Evolutionary conservation across 2,888 invertebrate genomes (phyloP).

Genomic region (Microplitis manilae): DNA sequence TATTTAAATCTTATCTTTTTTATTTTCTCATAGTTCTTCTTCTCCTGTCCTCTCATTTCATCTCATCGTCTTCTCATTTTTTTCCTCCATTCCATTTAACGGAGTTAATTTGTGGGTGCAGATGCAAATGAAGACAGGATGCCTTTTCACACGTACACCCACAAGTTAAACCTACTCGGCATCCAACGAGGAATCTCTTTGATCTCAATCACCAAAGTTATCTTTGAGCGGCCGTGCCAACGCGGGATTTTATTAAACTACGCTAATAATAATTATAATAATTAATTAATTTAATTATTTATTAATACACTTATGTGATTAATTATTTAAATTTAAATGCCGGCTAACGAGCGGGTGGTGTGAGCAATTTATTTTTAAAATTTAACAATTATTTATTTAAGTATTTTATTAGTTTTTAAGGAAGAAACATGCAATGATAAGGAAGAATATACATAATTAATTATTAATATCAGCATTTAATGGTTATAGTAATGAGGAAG

Average conservation of each 20-base stretch:
- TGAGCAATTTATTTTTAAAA: background rate
- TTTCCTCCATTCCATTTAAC: background rate
- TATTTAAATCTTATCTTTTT: too few species aligned
- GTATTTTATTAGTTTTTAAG: background rate
- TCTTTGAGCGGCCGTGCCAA: constrained; percentile 42
- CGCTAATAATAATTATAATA: constrained; percentile 12
- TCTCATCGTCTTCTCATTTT: background rate
- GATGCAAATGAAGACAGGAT: background rate
- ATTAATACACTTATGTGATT: constrained; percentile 19
- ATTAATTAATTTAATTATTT: constrained; percentile 26
- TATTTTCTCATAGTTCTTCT: background rate
- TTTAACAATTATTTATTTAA: background rate
- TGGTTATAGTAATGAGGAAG: constrained; percentile 13
- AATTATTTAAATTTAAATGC: constrained; percentile 10
- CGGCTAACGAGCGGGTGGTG: background rate
- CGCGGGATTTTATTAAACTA: constrained; percentile 12
- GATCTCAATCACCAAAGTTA: constrained; percentile 53
- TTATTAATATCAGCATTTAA: background rate
- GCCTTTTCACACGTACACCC: background rate
- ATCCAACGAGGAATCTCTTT: constrained; percentile 57
- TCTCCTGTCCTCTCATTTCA: background rate
- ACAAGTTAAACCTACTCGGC: constrained; percentile 44
- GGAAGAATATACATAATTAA: constrained; percentile 17
- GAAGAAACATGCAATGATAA: constrained; percentile 9
- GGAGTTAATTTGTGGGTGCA: background rate